Base-by-base conservation (phyloP, 2,113 vertebrate genomes). In the Glaucomys volans region DNA sequence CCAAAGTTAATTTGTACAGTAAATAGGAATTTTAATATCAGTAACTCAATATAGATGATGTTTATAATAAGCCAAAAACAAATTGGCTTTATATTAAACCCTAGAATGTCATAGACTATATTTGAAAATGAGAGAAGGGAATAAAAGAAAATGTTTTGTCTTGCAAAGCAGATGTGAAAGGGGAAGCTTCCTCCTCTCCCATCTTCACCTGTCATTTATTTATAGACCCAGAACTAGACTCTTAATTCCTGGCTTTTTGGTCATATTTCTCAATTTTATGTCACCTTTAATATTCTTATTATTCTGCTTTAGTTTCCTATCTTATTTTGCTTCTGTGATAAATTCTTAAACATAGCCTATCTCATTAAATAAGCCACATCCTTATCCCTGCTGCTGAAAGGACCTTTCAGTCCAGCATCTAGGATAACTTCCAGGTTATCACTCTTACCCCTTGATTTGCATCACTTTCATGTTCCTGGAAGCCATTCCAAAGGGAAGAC, bases 131-230 rank as follows among this genome's bases (percentile, higher is more conserved):
- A 82, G 57, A 64, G 75, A 24, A 47, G 44, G 20, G 32, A 40
- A 90, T 35, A 30, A 54, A 69, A 30, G 64, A 54, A 74, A 69
- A 8, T 14, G 1, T 44, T 67, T 69, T 35, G 57, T 8, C 47
- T 74, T 42, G 54, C 72, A 66, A 82, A 85, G 47, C 24, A 75
- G 80, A 62, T 69, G 17, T 9, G 35, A 16, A 47, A 59, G 2
- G 37, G 28, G 44, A 17, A 11, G 0, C 35, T 44, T 32, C 37
- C 7, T 30, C 10, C 4, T 28, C 32, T 30, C 2, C 7, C 1
- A 0, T 3, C 54, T 14, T 2, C 4, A 0, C 12, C 59, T 10
- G 8, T 26, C 7, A 1, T 47, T 24, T 52, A 18, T 66, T 67
- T 8, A 0, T 28, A 64, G 32, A 44, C n/a, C 37, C 44, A 37